Percentiles rank a stretch among this genome's conserved stretches.
Evolutionary conservation across 2,888 invertebrate genomes (phyloP).

Genomic region (Pteria penguin): DNA sequence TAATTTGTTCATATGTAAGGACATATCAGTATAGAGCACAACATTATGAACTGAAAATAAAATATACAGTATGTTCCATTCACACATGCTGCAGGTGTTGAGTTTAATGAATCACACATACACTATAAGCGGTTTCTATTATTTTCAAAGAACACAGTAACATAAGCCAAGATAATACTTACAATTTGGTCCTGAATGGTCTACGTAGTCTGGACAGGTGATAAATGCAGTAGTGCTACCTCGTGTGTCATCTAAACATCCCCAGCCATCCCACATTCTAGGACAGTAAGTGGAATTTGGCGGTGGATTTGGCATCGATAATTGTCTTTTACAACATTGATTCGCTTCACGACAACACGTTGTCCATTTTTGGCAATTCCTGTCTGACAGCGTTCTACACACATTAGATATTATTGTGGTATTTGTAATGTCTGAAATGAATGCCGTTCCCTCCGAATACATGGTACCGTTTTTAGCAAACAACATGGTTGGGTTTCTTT

Average conservation of each 20-base stretch:
- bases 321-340: slow-evolving; percentile 59
- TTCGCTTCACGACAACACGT: slow-evolving; percentile 58
- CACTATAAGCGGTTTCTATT: no score
- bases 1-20: no score
- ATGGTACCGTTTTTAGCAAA: slow-evolving; percentile 12
- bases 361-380: slow-evolving; percentile 59
- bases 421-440: slow-evolving; percentile 54
- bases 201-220: slow-evolving; percentile 61
- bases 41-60: no score
- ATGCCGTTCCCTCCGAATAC: not conserved
- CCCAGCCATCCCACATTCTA: slow-evolving; percentile 70
- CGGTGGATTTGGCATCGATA: slow-evolving; percentile 19
- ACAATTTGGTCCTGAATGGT: slow-evolving; percentile 80
- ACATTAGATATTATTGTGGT: slow-evolving; percentile 39
- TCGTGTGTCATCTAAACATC: slow-evolving; percentile 62
- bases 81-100: no score
- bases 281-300: slow-evolving; percentile 54
- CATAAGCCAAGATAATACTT: slow-evolving; percentile 45
- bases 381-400: slow-evolving; percentile 48
- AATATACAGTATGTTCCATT: no score
- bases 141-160: no score
- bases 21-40: no score
- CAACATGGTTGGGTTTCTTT: not conserved
- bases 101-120: no score
- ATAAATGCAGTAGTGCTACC: slow-evolving; percentile 66